Conservation (phyloP, 2,797 vertebrate genomes). For the Onychomys torridus region DNA sequence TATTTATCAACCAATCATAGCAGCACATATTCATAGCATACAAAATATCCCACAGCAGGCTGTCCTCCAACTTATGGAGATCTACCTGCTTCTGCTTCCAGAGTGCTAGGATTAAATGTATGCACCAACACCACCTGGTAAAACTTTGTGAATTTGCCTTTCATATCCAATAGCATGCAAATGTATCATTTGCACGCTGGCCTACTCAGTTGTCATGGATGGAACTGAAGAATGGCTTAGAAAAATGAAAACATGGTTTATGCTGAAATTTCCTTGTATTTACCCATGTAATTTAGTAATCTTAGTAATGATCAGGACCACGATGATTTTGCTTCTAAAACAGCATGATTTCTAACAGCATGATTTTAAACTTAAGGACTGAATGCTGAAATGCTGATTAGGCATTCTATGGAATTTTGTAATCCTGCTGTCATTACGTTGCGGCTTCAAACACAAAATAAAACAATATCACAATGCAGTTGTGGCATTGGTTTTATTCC, state of each 20-base stretch:
- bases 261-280: background rate
- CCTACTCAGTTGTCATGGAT: background rate
- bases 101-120: background rate
- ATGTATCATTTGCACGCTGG: background rate
- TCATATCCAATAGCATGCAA: background rate
- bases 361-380: background rate
- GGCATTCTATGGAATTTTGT: background rate
- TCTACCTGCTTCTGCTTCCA: background rate
- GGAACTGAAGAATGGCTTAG: background rate
- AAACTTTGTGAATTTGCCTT: background rate
- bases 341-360: background rate
- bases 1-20: no score
- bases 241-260: background rate
- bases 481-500: background rate
- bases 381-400: background rate
- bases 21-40: no score
- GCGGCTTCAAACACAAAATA: background rate
- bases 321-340: background rate
- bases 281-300: background rate
- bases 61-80: background rate
- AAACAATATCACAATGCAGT: background rate
- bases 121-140: background rate
- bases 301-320: background rate
- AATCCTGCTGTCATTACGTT: background rate
- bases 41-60: no score